Percentiles rank a stretch among this genome's conserved stretches.
Evolutionary conservation across 2,888 invertebrate species (phyloP).

Genomic region (Eilema griseolum): DNA sequence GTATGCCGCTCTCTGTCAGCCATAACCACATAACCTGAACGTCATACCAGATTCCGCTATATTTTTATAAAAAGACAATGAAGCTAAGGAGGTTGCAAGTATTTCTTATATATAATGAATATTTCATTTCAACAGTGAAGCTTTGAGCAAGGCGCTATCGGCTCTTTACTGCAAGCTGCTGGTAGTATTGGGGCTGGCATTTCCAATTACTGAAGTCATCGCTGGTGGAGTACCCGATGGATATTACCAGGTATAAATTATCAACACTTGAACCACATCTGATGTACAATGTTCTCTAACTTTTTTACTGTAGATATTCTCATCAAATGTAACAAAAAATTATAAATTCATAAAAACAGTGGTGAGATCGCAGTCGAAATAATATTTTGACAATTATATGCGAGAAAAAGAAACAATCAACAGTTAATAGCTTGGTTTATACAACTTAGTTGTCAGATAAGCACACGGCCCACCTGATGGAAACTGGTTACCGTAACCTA

Average conservation of each 20-base stretch:
- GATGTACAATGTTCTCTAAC: background rate
- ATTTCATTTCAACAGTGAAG: constrained; percentile 85
- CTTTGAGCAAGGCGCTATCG: constrained; percentile 91
- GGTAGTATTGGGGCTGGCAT: constrained; percentile 93
- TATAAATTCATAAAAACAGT: too few relatives aligned
- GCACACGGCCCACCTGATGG: too few relatives aligned
- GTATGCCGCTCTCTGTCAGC: too few relatives aligned
- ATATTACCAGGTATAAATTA: constrained; percentile 89
- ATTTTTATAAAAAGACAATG: too few relatives aligned
- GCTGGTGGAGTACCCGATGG: constrained; percentile 91
- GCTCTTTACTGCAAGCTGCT: constrained; percentile 95
- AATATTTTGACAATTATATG: background rate
- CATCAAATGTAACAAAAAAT: background rate
- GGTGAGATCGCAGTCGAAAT: background rate
- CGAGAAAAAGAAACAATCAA: too few relatives aligned
- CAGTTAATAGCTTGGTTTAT: too few relatives aligned
- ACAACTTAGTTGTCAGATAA: too few relatives aligned
- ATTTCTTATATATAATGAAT: background rate
- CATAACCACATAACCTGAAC: too few relatives aligned
- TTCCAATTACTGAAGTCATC: constrained; percentile 95
- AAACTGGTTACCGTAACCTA: too few relatives aligned
- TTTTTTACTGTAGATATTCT: background rate
- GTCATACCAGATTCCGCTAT: too few relatives aligned
- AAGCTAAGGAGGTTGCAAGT: too few relatives aligned
- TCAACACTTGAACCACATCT: background rate